Evolutionary conservation across 1,140 invertebrate species (phyloP).

Genomic region (Cydia splendana): DNA sequence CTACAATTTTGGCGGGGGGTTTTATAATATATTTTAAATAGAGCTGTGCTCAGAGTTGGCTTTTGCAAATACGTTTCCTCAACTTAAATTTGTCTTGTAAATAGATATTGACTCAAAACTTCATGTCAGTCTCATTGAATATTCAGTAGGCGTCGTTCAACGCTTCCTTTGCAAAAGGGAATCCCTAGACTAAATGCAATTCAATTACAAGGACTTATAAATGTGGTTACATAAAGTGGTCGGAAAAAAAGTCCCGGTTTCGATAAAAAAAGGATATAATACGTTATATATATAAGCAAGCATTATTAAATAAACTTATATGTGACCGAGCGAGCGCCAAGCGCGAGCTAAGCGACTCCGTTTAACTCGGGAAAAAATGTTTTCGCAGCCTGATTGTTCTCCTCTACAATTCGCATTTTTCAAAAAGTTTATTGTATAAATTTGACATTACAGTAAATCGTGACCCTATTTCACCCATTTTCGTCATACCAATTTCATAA

Average conservation of each 20-base stretch:
- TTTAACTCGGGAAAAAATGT: conserved; percentile 35
- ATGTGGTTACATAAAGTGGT: neutral
- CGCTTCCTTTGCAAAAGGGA: neutral
- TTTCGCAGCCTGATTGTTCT: conserved; percentile 36
- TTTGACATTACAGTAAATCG: too few relatives aligned
- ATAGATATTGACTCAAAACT: neutral
- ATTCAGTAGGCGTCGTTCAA: neutral
- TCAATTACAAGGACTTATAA: neutral
- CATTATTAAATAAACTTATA: too few relatives aligned
- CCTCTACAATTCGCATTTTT: conserved; percentile 17
- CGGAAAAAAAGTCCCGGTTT: neutral
- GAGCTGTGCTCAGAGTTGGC: too few relatives aligned
- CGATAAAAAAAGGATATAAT: neutral
- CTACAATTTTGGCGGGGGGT: too few relatives aligned
- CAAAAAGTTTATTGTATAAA: too few relatives aligned
- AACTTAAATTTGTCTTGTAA: neutral
- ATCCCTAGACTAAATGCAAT: neutral
- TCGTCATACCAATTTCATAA: too few relatives aligned
- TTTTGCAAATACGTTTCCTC: too few relatives aligned
- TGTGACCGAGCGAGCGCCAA: conserved; percentile 20
- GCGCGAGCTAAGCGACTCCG: conserved; percentile 20
- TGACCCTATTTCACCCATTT: too few relatives aligned
- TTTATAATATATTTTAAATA: too few relatives aligned
- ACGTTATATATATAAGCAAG: too few relatives aligned
- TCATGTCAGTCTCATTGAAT: neutral